Evolutionary conservation across 2,797 vertebrate genomes (phyloP), one percentile per base, ranked within the genome.

Genomic region (Salarias fasciatus): DNA sequence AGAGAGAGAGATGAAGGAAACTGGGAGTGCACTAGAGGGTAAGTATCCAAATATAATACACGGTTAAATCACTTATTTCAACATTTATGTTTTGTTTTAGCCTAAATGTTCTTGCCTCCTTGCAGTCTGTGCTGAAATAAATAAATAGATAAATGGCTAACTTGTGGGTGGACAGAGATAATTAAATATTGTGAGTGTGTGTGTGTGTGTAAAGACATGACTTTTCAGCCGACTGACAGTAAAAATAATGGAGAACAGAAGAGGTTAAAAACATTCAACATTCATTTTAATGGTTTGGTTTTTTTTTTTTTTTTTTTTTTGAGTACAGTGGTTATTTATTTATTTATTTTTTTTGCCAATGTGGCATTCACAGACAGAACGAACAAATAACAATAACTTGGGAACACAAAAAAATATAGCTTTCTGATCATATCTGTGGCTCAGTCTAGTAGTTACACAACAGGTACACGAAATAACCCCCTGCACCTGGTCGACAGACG

Each of bases 261-360:
- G 29, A 53, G 63, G 35, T 72, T 64, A 42, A 78, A 80, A 86
- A 89, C 70, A 79, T 88, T 90, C 70, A 87, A 93, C 91, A 91
- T 93, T 93, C 90, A 81, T 86, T 93, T 93, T 92, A 93, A 93
- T 93, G 85, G 86, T 93, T 93, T 92, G 92, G 86, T 86, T 85
- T 79, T 88, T 88, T 87, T n/a, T n/a, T n/a, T n/a, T n/a, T n/a
- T n/a, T 91, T 58, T 91, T 58, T 70, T n/a, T 88, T 88, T 87
- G 88, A 93, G 86, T 94, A 94, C 92, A 94, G 93, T 94, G 93
- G 93, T 94, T 94, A 94, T 91, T 92, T n/a, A n/a, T n/a, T n/a
- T n/a, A n/a, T n/a, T n/a, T n/a, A n/a, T n/a, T n/a, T n/a, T 91
- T 58, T 91, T 58, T 70, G 81, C 89, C 89, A 44, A 63, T 55